A percentile compares a stretch with the other conserved stretches of the same genome.
Conservation (phyloP, 2,888 invertebrate genomes). For the Dastarcus helophoroides region DNA sequence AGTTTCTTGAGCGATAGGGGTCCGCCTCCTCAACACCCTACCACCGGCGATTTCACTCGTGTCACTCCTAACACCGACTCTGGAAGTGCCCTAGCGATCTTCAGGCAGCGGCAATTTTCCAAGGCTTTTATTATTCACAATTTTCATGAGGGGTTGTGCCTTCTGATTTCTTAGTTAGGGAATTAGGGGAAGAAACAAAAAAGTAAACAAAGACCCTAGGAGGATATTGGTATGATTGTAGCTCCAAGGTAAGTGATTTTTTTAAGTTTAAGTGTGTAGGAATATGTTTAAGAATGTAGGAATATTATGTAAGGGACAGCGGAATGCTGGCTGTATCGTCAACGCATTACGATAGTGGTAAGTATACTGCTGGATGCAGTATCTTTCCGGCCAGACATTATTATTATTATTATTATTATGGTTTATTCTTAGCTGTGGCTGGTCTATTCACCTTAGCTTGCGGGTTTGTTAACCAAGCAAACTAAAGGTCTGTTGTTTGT, state of each 20-base stretch:
- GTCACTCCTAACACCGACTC: slow-evolving; percentile 1
- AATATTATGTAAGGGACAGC: not conserved
- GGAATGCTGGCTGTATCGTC: no score
- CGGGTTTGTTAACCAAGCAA: no score
- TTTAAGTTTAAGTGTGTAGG: no score
- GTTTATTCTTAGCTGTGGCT: no score
- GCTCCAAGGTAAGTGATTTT: no score
- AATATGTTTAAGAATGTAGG: no score
- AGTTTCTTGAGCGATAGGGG: not conserved
- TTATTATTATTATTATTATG: not conserved
- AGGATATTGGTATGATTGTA: no score
- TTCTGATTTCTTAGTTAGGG: slow-evolving; percentile 1
- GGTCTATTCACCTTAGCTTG: no score
- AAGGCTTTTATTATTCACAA: slow-evolving; percentile 1
- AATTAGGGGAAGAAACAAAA: slow-evolving; percentile 1
- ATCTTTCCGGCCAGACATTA: not conserved
- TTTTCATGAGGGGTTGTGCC: slow-evolving; percentile 2
- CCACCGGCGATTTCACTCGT: slow-evolving; percentile 2
- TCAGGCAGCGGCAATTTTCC: slow-evolving; percentile 1
- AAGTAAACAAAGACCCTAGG: not conserved
- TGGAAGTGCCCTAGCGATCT: slow-evolving; percentile 2
- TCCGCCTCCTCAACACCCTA: slow-evolving; percentile 1
- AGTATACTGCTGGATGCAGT: no score
- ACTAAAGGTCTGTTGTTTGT: no score
- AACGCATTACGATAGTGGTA: no score